Base-by-base conservation (phyloP, 2,797 vertebrate species). In the Phyllotis vaccarum region DNA sequence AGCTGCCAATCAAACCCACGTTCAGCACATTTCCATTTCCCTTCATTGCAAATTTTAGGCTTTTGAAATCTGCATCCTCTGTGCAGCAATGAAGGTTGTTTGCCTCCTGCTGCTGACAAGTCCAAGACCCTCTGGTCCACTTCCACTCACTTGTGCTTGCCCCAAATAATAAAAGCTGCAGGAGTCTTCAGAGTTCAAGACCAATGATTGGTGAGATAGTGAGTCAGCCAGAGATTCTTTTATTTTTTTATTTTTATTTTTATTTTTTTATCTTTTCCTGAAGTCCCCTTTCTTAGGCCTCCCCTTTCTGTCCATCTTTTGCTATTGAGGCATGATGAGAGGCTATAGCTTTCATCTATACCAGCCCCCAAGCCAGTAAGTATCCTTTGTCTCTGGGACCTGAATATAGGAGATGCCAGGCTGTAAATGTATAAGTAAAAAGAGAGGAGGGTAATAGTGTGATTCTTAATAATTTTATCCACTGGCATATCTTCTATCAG, bases 1-100 rank as follows among this genome's bases (percentile, higher is more conserved):
- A 98, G 98, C 98, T 98, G 98, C 98, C 98, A 98, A 72, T 99
- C 98, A 99, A 98, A 98, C 98, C 98, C 98, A 98, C 98, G 12
- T 98, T 98, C 97, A 83, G 95, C 98, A 98, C 98, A 99, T 98
- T 98, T 98, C 98, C 98, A 98, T 98, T 98, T 98, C 97, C 97
- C 97, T 97, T 98, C 11, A 2, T 95, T 97, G 98, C 97, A 97
- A 96, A 97, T 98, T 98, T 98, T 96, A 98, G 93, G 96, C 79
- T 98, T 98, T 98, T 98, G 96, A 98, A 98, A 98, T 98, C 95
- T 97, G 93, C 97, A 98, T 98, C 97, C 93, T 97, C 96, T 98
- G 96, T 98, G 97, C 93, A 98, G 95, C 97, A 98, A 4, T 93
- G 98, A 98, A 98, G 96, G 97, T 98, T 0, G 0, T 97, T 97